A percentile compares a stretch with the other conserved stretches of the same genome.
Conservation (phyloP, 2,113 vertebrate genomes). For the Oostethus manadensis region DNA sequence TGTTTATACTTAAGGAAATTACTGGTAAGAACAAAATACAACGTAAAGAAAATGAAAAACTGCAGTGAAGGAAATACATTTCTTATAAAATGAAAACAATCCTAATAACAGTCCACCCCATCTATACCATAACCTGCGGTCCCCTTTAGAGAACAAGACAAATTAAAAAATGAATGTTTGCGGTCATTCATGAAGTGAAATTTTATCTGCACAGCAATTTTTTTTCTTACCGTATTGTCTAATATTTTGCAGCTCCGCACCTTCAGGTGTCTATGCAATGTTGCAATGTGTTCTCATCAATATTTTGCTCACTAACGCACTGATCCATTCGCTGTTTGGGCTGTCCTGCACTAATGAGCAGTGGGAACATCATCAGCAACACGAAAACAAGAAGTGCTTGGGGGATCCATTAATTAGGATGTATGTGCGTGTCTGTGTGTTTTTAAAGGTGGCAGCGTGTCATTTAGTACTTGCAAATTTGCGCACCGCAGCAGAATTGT, state of each 20-base stretch:
- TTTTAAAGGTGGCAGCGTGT: neutral
- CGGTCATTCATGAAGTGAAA: neutral
- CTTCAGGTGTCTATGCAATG: slow-evolving; percentile 2
- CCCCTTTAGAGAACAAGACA: slow-evolving; percentile 49
- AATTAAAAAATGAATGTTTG: slow-evolving; percentile 38
- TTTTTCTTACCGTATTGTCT: slow-evolving; percentile 9
- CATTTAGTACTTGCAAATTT: slow-evolving; percentile 11
- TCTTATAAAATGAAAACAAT: neutral
- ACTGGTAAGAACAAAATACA: no score
- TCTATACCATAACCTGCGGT: slow-evolving; percentile 13
- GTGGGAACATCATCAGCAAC: slow-evolving; percentile 25
- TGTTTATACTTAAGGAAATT: no score
- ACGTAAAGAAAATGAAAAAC: no score
- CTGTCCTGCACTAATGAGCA: slow-evolving; percentile 31
- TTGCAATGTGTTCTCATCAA: slow-evolving; percentile 33
- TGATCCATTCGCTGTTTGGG: slow-evolving; percentile 4
- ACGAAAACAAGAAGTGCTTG: slow-evolving; percentile 46
- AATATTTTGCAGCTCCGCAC: slow-evolving; percentile 26
- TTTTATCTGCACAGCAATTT: no score
- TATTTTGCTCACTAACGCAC: slow-evolving; percentile 11
- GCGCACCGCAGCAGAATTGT: slow-evolving; percentile 13
- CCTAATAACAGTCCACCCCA: neutral
- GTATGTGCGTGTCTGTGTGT: slow-evolving; percentile 12
- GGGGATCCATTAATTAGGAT: slow-evolving; percentile 59
- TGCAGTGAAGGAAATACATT: neutral